Evolutionary conservation across 23 tunicate species (phyloP).

Genomic region (Phallusia fumigata): DNA sequence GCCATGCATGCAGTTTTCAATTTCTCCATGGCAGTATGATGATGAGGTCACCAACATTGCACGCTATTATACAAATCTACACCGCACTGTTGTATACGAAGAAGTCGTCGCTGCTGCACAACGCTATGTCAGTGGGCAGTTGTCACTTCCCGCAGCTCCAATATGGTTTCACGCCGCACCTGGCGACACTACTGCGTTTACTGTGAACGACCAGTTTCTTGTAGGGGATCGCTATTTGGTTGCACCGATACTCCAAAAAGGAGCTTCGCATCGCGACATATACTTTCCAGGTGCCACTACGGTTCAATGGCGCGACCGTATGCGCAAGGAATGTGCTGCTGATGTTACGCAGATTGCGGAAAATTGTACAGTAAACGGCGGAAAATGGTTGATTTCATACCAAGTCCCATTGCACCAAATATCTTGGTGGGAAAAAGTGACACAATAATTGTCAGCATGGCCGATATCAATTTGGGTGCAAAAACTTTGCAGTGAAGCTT

Average conservation of each 20-base stretch:
- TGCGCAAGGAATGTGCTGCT: conserved; percentile 31
- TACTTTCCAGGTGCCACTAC: conserved; percentile 45
- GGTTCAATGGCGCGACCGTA: conserved; percentile 40
- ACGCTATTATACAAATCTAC: conserved; percentile 40
- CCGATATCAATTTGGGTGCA: too few relatives aligned
- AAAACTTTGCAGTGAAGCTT: too few relatives aligned
- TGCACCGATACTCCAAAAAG: conserved; percentile 59
- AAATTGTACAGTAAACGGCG: conserved; percentile 34
- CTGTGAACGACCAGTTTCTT: conserved; percentile 55
- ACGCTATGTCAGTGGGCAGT: conserved; percentile 33
- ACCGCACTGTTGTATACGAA: conserved; percentile 52
- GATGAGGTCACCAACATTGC: conserved; percentile 44
- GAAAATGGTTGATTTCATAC: conserved; percentile 40
- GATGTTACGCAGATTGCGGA: background rate
- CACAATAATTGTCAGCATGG: background rate
- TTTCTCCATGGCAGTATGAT: conserved; percentile 90
- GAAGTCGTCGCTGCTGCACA: conserved; percentile 37
- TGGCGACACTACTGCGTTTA: conserved; percentile 36
- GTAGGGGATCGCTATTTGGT: conserved; percentile 75
- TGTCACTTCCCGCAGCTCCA: conserved; percentile 41
- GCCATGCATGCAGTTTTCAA: conserved; percentile 81
- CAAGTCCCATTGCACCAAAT: conserved; percentile 44
- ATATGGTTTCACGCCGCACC: conserved; percentile 49
- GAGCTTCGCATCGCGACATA: conserved; percentile 36
- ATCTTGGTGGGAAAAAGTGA: conserved; percentile 76